Conservation (phyloP, 2,113 vertebrate genomes). For the Calonectris borealis region DNA sequence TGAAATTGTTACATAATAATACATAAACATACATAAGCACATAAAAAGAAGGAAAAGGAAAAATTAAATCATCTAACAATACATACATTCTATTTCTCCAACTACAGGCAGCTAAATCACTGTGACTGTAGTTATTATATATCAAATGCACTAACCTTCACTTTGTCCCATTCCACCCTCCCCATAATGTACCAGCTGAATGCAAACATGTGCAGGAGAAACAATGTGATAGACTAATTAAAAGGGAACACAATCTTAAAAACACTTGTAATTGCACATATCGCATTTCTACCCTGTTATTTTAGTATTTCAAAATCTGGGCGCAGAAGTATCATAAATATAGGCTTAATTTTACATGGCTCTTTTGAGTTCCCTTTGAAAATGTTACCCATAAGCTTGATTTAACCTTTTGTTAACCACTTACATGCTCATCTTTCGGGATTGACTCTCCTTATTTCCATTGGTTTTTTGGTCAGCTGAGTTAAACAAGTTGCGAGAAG, state of each 20-base stretch:
- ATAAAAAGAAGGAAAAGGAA: not conserved
- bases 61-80: not conserved
- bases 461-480: slow-evolving; percentile 78
- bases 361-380: not conserved
- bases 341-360: not conserved
- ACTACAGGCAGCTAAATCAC: not conserved
- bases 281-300: not conserved
- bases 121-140: not conserved
- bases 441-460: slow-evolving; percentile 82
- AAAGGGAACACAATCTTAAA: not conserved
- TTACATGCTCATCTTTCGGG: slow-evolving; percentile 87
- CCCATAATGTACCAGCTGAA: not conserved
- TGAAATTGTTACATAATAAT: not conserved
- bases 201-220: not conserved
- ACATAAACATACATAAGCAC: not conserved
- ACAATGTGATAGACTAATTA: not conserved
- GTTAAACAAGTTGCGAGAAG: slow-evolving; percentile 77
- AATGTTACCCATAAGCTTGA: not conserved
- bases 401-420: slow-evolving; percentile 43
- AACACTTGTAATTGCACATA: not conserved
- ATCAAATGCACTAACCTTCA: not conserved
- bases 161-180: not conserved
- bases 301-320: not conserved
- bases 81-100: not conserved
- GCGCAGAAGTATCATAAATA: not conserved